Conservation (phyloP, 2,113 vertebrate species). For the Butorides virescens region DNA sequence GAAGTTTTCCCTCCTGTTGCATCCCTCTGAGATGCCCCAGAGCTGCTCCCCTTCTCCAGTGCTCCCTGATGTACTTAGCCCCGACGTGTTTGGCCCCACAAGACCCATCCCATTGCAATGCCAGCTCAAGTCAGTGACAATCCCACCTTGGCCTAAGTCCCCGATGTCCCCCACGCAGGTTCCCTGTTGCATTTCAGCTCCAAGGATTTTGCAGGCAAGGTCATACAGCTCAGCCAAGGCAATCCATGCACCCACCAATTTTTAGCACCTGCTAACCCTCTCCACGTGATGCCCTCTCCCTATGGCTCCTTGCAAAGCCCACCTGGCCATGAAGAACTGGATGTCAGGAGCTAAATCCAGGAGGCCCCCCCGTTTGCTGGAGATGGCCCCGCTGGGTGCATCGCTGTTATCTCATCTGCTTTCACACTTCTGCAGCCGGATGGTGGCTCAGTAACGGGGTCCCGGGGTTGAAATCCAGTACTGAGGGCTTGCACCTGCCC, state of each 20-base stretch:
- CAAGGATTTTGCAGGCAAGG: background rate
- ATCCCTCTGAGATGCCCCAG: background rate
- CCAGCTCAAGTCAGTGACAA: background rate
- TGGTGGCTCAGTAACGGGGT: background rate
- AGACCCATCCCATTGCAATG: background rate
- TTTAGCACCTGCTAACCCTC: background rate
- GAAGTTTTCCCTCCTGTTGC: background rate
- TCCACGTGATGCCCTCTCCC: background rate
- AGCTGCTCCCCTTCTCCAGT: background rate
- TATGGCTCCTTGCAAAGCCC: background rate
- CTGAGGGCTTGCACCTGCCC: background rate
- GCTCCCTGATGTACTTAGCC: background rate
- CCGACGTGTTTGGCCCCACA: background rate
- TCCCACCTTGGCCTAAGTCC: background rate
- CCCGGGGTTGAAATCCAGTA: background rate
- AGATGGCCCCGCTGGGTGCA: accelerated
- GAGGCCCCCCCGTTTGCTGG: background rate
- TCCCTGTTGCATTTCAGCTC: background rate
- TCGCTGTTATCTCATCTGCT: background rate
- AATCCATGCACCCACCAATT: background rate
- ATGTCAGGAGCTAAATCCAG: background rate
- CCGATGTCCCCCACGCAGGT: background rate
- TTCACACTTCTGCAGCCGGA: background rate
- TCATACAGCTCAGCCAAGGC: background rate
- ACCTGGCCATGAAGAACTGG: background rate